Evolutionary conservation across 2,888 invertebrate genomes (phyloP).

Genomic region (Lamellibrachia satsuma): DNA sequence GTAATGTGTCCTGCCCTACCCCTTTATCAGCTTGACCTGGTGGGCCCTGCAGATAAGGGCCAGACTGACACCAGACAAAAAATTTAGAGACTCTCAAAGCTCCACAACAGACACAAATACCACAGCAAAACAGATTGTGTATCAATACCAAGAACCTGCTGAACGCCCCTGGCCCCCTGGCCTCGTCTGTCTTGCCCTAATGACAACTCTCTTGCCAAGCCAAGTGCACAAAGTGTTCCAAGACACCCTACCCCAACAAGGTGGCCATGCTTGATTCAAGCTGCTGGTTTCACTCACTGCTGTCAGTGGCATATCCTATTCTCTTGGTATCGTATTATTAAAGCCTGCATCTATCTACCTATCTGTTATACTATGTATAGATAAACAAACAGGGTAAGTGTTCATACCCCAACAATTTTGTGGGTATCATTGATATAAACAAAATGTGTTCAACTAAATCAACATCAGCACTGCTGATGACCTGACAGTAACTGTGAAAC

Average conservation of each 20-base stretch:
- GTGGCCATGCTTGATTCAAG: background rate
- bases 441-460: background rate
- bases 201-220: background rate
- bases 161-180: background rate
- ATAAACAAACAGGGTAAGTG: background rate
- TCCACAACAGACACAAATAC: background rate
- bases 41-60: background rate
- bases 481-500: background rate
- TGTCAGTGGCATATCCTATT: background rate
- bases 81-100: background rate
- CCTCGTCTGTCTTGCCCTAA: background rate
- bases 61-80: background rate
- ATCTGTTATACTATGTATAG: background rate
- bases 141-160: conserved; percentile 3
- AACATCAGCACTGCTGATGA: background rate
- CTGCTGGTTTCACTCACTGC: background rate
- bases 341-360: background rate
- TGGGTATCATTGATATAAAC: background rate
- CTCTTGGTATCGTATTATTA: background rate
- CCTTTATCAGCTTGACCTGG: background rate
- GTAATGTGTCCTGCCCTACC: background rate
- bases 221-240: background rate
- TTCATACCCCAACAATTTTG: background rate
- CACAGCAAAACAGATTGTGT: background rate
- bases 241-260: background rate